These are phyloP conservation scores for Coreius guichenoti DNA, from an alignment of 2,797 vertebrate species.

Conservation along the genomic window DNA sequence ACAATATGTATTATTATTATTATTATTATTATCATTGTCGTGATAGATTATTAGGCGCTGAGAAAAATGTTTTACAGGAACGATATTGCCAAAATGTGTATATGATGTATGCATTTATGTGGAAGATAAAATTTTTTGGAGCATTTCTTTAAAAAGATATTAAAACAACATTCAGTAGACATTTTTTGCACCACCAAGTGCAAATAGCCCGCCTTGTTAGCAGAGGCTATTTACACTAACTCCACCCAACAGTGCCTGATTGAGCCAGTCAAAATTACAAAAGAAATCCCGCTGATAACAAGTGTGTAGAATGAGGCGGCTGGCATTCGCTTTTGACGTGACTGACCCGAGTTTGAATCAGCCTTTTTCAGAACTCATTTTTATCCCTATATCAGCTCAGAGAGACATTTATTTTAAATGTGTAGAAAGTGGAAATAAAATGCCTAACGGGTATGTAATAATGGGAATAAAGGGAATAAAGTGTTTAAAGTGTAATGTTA, in stretches of 20 bases:
- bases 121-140: neutral
- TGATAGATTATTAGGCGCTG: neutral
- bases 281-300: neutral
- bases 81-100: neutral
- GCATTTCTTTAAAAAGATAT: neutral
- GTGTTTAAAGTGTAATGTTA: too few species aligned
- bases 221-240: neutral
- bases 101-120: neutral
- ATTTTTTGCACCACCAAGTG: neutral
- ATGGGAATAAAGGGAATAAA: too few species aligned
- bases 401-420: too few species aligned
- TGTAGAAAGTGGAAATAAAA: too few species aligned
- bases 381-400: too few species aligned
- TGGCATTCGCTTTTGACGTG: neutral
- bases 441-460: too few species aligned
- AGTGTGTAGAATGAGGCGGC: neutral
- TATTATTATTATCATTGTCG: neutral
- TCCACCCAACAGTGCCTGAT: neutral
- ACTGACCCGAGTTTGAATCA: neutral
- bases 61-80: neutral
- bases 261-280: neutral
- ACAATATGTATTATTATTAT: too few species aligned
- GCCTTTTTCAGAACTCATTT: neutral
- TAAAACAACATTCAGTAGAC: neutral
- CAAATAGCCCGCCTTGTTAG: neutral